phyloP scores from a whole-genome alignment of 2,797 vertebrate species.

The Odontamblyopus lacepedii region DNA sequence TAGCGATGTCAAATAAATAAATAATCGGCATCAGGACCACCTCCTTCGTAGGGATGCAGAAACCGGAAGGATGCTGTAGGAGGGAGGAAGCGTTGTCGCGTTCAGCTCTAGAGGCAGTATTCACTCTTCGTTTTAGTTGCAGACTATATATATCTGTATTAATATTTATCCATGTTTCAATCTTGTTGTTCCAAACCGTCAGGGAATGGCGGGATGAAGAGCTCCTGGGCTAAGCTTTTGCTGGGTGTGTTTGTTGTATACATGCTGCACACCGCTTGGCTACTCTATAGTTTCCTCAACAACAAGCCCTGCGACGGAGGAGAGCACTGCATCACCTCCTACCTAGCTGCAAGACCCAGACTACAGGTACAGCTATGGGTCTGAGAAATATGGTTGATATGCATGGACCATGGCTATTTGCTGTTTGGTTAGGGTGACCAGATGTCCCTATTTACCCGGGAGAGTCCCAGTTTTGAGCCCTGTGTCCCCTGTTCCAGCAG shows the following conservation, averaged over 20 bases:
- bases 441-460: too few relatives aligned
- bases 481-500: too few relatives aligned
- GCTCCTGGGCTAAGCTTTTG: conserved; percentile 86
- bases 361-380: conserved; percentile 81
- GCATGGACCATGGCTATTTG: not conserved
- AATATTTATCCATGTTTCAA: conserved; percentile 64
- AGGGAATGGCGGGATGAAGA: conserved; percentile 62
- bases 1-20: too few relatives aligned
- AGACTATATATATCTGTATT: not conserved
- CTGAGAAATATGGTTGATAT: not conserved
- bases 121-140: not conserved
- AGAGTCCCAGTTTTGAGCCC: too few relatives aligned
- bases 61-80: conserved; percentile 65
- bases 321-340: conserved; percentile 85
- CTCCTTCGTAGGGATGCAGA: conserved; percentile 30
- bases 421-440: too few relatives aligned
- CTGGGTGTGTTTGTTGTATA: conserved; percentile 92
- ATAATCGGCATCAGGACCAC: conserved; percentile 45
- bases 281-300: conserved; percentile 92
- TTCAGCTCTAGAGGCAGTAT: conserved; percentile 1
- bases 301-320: conserved; percentile 85
- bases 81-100: conserved; percentile 28
- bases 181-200: conserved; percentile 72
- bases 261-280: conserved; percentile 92
- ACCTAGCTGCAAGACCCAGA: conserved; percentile 84